phyloP scores from a whole-genome alignment of 23 tunicate species.

The Clavelina lepadiformis region DNA sequence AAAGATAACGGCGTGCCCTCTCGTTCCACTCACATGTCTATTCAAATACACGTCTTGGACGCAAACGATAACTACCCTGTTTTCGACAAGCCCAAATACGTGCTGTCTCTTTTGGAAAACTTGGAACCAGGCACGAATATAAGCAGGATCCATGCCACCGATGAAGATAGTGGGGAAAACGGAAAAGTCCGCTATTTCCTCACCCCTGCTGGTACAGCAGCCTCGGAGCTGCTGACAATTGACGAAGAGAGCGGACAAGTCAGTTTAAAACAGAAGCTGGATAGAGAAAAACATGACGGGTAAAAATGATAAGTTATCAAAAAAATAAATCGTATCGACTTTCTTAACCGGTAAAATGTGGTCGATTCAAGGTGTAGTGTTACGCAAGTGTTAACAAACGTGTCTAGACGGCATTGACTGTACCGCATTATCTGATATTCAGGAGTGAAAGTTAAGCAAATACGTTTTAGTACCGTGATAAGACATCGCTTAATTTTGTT shows the following conservation, averaged over 20 bases:
- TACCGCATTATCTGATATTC: too few relatives aligned
- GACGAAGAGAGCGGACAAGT: constrained; percentile 42
- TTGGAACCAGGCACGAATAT: constrained; percentile 26
- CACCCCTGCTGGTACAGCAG: not conserved
- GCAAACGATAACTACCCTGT: constrained; percentile 59
- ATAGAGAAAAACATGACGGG: constrained; percentile 73
- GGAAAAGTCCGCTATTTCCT: constrained; percentile 14
- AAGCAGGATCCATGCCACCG: constrained; percentile 16
- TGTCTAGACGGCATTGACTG: too few relatives aligned
- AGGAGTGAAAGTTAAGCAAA: too few relatives aligned
- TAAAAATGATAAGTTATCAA: constrained; percentile 10
- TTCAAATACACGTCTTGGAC: constrained; percentile 37
- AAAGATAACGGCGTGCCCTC: constrained; percentile 37
- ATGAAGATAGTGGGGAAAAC: constrained; percentile 33
- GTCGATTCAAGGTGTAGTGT: too few relatives aligned
- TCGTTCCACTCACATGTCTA: constrained; percentile 13
- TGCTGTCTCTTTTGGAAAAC: constrained; percentile 21
- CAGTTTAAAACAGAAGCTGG: constrained; percentile 25
- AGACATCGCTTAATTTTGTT: too few relatives aligned
- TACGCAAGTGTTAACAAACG: too few relatives aligned
- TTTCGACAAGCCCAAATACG: constrained; percentile 31
- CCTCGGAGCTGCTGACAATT: constrained; percentile 14
- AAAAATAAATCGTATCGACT: not conserved
- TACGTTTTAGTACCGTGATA: not conserved
- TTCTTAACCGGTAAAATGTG: constrained; percentile 6